Evolutionary conservation across 2,113 vertebrate genomes (phyloP).

Genomic region (Ptilonorhynchus violaceus): DNA sequence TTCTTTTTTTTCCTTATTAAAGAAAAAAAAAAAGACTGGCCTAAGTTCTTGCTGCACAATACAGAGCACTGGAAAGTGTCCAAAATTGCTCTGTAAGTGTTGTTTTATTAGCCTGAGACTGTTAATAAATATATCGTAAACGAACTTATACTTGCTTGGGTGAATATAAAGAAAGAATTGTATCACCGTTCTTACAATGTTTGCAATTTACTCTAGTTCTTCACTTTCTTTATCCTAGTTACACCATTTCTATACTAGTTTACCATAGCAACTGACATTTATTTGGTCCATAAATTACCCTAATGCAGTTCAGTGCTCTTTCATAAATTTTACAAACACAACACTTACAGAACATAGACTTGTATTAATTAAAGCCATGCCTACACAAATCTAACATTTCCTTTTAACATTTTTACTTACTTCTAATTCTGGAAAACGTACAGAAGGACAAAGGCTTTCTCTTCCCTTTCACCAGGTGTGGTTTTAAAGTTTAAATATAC

Average conservation of each 20-base stretch:
- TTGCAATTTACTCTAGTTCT: slow-evolving; percentile 34
- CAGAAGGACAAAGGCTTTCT: neutral
- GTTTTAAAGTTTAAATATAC: neutral
- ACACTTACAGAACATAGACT: slow-evolving; percentile 2
- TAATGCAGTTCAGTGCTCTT: slow-evolving; percentile 54
- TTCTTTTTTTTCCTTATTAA: neutral
- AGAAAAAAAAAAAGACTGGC: slow-evolving; percentile 10
- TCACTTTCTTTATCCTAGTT: slow-evolving; percentile 28
- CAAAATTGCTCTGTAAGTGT: slow-evolving; percentile 46
- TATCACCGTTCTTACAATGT: slow-evolving; percentile 13
- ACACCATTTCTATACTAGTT: slow-evolving; percentile 43
- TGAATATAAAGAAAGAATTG: slow-evolving; percentile 49
- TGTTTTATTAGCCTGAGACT: slow-evolving; percentile 45
- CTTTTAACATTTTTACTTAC: neutral
- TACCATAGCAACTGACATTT: slow-evolving; percentile 60
- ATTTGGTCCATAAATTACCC: slow-evolving; percentile 69
- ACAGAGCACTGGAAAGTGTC: slow-evolving; percentile 43
- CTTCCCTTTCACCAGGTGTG: neutral
- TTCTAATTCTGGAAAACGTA: neutral
- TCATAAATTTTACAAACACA: slow-evolving; percentile 65
- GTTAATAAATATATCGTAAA: slow-evolving; percentile 66
- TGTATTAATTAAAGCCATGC: slow-evolving; percentile 56
- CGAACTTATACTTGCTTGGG: slow-evolving; percentile 25
- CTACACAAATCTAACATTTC: slow-evolving; percentile 58
- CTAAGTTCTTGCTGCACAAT: slow-evolving; percentile 32